Conservation (phyloP, 2,888 invertebrate genomes). For the Iphiclides podalirius region DNA sequence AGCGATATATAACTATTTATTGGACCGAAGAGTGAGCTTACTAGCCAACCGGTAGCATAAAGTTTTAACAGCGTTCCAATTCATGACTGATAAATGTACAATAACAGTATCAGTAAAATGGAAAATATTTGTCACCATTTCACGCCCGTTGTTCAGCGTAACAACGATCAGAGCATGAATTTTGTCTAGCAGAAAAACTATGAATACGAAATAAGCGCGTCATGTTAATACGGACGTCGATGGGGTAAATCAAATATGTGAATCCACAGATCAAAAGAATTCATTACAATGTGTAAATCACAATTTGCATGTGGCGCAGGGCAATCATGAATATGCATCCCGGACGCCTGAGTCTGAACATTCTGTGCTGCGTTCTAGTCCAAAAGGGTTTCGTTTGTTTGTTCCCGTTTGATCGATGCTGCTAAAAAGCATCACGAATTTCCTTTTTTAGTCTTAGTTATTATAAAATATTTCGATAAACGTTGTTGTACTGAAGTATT, state of each 20-base stretch:
- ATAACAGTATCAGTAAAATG: too few species aligned
- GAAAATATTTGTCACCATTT: too few species aligned
- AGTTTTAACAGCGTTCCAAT: too few species aligned
- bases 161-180: slow-evolving; percentile 45
- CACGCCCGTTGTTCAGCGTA: slow-evolving; percentile 36
- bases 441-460: too few species aligned
- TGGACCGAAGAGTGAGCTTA: slow-evolving; percentile 6
- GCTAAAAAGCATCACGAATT: too few species aligned
- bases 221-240: slow-evolving; percentile 70
- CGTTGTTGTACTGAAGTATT: too few species aligned
- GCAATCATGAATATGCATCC: slow-evolving; percentile 76
- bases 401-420: slow-evolving; percentile 28
- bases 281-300: slow-evolving; percentile 80
- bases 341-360: slow-evolving; percentile 64
- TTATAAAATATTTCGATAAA: too few species aligned
- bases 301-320: slow-evolving; percentile 77
- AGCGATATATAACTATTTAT: slow-evolving; percentile 34
- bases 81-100: too few species aligned
- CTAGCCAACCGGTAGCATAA: background rate
- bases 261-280: slow-evolving; percentile 80
- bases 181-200: slow-evolving; percentile 58
- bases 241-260: slow-evolving; percentile 79
- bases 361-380: slow-evolving; percentile 58
- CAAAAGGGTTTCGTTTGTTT: slow-evolving; percentile 15
- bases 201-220: slow-evolving; percentile 74